Evolutionary conservation across 2,888 invertebrate species (phyloP).

Genomic region (Dolichomitus sp.): DNA sequence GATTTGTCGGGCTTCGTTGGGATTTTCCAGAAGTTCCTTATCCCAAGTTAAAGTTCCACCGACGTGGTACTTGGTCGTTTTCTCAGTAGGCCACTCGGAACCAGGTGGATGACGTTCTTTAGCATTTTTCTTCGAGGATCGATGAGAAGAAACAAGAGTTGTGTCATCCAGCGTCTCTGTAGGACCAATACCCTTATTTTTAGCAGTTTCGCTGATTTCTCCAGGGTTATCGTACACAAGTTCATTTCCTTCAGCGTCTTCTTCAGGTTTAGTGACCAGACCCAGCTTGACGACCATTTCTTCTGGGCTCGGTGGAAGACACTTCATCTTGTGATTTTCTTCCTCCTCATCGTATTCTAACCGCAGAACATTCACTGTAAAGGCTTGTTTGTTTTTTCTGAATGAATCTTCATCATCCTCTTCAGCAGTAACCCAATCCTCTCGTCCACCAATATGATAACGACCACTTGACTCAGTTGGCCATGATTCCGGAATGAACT

Average conservation of each 20-base stretch:
- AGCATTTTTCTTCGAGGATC: constrained; percentile 30
- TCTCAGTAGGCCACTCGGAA: constrained; percentile 76
- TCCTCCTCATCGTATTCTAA: constrained; percentile 71
- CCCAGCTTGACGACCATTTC: constrained; percentile 56
- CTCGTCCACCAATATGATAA: constrained; percentile 49
- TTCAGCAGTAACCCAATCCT: constrained; percentile 46
- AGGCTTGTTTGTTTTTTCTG: constrained; percentile 49
- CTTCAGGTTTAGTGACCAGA: constrained; percentile 21
- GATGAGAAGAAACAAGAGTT: neutral
- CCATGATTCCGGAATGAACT: constrained; percentile 42
- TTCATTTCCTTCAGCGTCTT: constrained; percentile 16
- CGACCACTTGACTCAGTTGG: constrained; percentile 49
- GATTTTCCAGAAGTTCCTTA: constrained; percentile 63
- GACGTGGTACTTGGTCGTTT: constrained; percentile 70
- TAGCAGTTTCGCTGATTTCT: constrained; percentile 23
- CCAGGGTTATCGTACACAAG: constrained; percentile 17
- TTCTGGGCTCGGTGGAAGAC: constrained; percentile 53
- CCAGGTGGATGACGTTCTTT: constrained; percentile 66
- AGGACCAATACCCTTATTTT: constrained; percentile 12
- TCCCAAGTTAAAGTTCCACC: constrained; percentile 76
- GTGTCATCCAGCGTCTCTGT: constrained; percentile 16
- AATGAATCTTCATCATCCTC: constrained; percentile 26
- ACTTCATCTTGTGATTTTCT: constrained; percentile 61
- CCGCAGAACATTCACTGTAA: constrained; percentile 71
- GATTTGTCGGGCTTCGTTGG: constrained; percentile 19